These are phyloP conservation scores for Sinosuthora webbiana DNA, from an alignment of 2,113 vertebrate species.

Conservation along the genomic window DNA sequence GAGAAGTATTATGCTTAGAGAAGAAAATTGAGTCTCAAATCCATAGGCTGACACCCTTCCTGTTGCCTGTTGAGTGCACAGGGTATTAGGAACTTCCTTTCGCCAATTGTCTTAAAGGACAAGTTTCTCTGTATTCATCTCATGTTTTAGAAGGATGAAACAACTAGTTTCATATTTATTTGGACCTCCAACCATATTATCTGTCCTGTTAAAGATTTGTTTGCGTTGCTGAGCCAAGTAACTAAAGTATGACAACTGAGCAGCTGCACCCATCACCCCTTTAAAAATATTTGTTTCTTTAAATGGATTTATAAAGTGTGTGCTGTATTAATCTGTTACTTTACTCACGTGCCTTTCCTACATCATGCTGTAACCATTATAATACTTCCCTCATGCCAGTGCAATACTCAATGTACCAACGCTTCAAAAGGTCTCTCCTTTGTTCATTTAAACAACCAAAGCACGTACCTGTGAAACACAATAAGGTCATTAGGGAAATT, in stretches of 20 bases:
- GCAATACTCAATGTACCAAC: neutral
- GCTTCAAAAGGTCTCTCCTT: neutral
- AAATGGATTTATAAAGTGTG: neutral
- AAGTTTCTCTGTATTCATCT: neutral
- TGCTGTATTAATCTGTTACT: neutral
- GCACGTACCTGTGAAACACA: neutral
- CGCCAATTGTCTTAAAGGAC: neutral
- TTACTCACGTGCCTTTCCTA: neutral
- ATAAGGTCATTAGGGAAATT: neutral
- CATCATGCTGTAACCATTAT: neutral
- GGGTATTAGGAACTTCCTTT: neutral
- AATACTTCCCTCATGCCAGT: neutral
- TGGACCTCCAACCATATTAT: neutral
- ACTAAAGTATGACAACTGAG: neutral
- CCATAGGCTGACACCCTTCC: neutral
- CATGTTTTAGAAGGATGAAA: neutral
- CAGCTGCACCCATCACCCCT: neutral
- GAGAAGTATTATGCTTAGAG: neutral
- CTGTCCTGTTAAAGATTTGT: neutral
- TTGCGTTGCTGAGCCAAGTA: neutral
- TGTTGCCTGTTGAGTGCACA: neutral
- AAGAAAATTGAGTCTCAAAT: neutral
- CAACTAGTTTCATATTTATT: neutral
- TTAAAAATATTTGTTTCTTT: neutral
- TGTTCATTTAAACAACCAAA: neutral